Evolutionary conservation across 2,113 vertebrate species (phyloP), one percentile per base, ranked within the genome.

Genomic region (Blennius ocellaris): DNA sequence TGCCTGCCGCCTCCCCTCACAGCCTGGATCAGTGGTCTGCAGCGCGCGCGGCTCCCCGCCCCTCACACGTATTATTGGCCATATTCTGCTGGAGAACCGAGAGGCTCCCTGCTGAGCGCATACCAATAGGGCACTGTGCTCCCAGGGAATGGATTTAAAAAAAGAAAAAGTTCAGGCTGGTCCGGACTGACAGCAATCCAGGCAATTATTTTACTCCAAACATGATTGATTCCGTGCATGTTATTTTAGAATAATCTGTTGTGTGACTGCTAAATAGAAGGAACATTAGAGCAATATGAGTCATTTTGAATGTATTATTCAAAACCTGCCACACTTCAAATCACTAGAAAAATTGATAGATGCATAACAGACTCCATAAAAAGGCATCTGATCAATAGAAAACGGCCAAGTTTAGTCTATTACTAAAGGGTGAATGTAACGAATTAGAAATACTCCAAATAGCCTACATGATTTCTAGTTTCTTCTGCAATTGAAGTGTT

Each of bases 61-160:
- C 92, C 90, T 76, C 75, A 51, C 15, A 37, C 50, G 55, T 54
- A 60, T 78, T 83, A 93, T 92, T 94, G 93, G 92, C 80, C 84
- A 69, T 73, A 77, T 79, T 82, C 76, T 54, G 59, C 76, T 73
- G 84, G 67, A 67, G 79, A 84, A 80, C 74, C 73, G 73, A 81
- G 77, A 52, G 54, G 8, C n/a, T 71, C 69, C 78, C 74, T 21
- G 57, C 72, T 74, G 81, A 62, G 74, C 15, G 21, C 21, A 30
- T 30, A 30, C 21, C 21, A 30, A 30, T 30, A 30, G 21, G 21
- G 21, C 21, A 30, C 2, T 30, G 21, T 30, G 21, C 21, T 30
- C 21, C 21, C 21, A 30, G 21, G 21, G 21, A 30, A 30, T 30
- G 21, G 21, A 30, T 30, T 30, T 2, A 45, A 45, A 45, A 12